These are phyloP conservation scores for Ceratitis capitata DNA, from an alignment of 1,140 invertebrate species.

Conservation along the genomic window DNA sequence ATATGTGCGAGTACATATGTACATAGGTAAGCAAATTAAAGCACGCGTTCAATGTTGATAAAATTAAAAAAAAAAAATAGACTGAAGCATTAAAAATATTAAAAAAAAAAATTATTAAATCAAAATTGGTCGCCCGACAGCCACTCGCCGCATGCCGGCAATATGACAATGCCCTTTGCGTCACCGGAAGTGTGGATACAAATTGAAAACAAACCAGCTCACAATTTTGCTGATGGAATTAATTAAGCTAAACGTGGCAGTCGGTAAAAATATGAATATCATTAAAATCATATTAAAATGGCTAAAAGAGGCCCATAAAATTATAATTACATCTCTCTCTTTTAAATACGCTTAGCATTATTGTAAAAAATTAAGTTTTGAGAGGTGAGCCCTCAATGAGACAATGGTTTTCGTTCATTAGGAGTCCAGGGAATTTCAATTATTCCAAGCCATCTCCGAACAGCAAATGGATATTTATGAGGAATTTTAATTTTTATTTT, in stretches of 20 bases:
- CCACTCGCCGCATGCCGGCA: neutral
- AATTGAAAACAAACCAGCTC: neutral
- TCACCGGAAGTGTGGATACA: neutral
- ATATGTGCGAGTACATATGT: neutral
- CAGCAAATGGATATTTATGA: no score
- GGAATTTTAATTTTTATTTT: no score
- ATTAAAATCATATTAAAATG: conserved; percentile 17
- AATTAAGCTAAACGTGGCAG: neutral
- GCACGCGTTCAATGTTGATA: neutral
- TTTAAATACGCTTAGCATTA: no score
- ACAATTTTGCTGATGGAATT: conserved; percentile 2
- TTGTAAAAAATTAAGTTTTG: no score
- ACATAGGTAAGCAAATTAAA: neutral
- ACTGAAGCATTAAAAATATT: no score
- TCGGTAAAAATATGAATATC: conserved; percentile 10
- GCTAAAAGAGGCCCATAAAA: neutral
- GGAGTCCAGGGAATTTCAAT: no score
- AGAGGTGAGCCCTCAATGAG: no score
- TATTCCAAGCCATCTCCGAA: no score
- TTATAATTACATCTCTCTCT: no score
- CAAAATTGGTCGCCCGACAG: neutral
- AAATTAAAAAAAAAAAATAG: neutral
- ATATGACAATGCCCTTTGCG: neutral
- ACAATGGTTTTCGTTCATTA: no score
- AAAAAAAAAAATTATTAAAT: neutral